Percentiles rank a stretch among this genome's conserved stretches.
phyloP scores from a whole-genome alignment of 2,888 invertebrate species.

The Phytoseiulus persimilis region DNA sequence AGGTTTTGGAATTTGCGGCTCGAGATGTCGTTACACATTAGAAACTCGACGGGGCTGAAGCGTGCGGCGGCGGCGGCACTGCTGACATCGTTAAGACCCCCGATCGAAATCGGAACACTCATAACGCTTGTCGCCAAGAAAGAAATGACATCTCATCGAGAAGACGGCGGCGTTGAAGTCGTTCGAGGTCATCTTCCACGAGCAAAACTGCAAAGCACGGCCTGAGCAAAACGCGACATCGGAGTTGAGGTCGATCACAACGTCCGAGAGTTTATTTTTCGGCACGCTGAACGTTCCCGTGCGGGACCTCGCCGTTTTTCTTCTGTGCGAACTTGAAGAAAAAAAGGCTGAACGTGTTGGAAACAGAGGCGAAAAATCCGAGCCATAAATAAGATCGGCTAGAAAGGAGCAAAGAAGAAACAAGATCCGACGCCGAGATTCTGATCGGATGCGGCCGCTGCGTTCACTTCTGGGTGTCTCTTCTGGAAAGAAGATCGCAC shows the following conservation, averaged over 20 bases:
- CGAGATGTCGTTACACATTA: neutral
- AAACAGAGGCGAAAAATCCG: neutral
- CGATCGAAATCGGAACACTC: neutral
- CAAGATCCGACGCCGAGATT: neutral
- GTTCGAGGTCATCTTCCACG: neutral
- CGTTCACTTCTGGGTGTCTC: neutral
- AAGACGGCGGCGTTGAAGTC: neutral
- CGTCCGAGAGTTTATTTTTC: neutral
- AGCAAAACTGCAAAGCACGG: neutral
- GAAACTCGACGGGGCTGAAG: neutral
- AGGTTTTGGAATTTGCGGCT: neutral
- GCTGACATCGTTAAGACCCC: neutral
- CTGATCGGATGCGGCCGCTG: neutral
- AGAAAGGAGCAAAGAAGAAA: neutral
- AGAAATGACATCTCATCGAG: neutral
- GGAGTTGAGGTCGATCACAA: neutral
- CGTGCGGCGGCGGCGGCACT: neutral
- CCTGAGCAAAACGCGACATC: neutral
- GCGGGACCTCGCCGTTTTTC: neutral
- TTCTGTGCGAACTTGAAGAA: neutral
- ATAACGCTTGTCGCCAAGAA: neutral
- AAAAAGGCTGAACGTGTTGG: neutral
- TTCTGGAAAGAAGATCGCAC: neutral
- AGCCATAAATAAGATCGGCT: constrained; percentile 5
- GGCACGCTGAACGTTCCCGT: neutral